Evolutionary conservation across 2,888 invertebrate genomes (phyloP), one percentile per base, ranked within the genome.

Genomic region (Ganaspis brasiliensis): DNA sequence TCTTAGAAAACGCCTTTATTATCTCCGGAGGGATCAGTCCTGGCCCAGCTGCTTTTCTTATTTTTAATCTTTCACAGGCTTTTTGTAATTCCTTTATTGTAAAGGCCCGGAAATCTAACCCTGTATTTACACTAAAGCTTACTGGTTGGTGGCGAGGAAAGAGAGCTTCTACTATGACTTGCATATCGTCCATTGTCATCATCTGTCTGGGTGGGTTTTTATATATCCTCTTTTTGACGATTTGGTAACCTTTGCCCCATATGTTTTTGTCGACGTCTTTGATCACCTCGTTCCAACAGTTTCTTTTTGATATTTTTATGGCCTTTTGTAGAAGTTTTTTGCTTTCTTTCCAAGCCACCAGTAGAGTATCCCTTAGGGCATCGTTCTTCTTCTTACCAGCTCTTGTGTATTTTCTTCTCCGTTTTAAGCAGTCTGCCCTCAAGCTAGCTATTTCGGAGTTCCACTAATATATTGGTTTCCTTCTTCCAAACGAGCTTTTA

Each of bases 21-120:
- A 75, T 72, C 8, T 75, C 72, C 12, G 59, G 24, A 1, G 45
- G 75, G 0, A 75, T 72, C 10, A 14, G 10, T 8, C 57, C 26
- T 3, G 75, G 75, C 14, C 71, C 75, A 0, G 75, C 52, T 5
- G 75, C 55, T 56, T 75, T 71, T 19, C 49, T 70, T 12, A 14
- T 59, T 16, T 59, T 59, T 21, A 59, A 14, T n/a, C 14, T 59
- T 16, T 5, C 8, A n/a, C n/a, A n/a, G n/a, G n/a, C n/a, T n/a
- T n/a, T n/a, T n/a, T n/a, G n/a, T n/a, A n/a, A n/a, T n/a, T n/a
- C n/a, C n/a, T n/a, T n/a, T n/a, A n/a, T n/a, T n/a, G n/a, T n/a
- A n/a, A n/a, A n/a, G n/a, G n/a, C 14, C 12, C 1, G n/a, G 59
- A 67, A 31, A 5, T 14, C 8, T 12, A 4, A 6, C 5, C 9